A percentile compares a stretch with the other conserved stretches of the same genome.
phyloP scores from a whole-genome alignment of 2,888 invertebrate species.

The Eilema depressum region DNA sequence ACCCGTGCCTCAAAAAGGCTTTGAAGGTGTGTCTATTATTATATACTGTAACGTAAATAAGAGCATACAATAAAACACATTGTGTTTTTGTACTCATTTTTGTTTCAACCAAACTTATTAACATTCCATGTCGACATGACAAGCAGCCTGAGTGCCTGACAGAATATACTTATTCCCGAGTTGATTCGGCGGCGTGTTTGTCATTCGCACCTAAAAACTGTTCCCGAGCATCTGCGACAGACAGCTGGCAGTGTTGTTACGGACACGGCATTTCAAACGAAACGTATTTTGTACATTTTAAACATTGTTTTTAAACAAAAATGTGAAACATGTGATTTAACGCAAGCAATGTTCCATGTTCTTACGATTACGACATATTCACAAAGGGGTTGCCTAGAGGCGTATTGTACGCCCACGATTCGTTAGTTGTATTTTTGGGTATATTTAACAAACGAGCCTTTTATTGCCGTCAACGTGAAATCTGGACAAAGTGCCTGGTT shows the following conservation, averaged over 20 bases:
- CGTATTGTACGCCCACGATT: not conserved
- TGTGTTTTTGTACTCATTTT: not conserved
- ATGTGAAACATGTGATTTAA: not conserved
- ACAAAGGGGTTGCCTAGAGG: not conserved
- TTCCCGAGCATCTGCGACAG: not conserved
- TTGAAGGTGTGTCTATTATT: too few species aligned
- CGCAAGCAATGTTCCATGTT: not conserved
- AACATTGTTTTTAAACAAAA: not conserved
- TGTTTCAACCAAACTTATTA: not conserved
- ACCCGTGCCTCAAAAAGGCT: too few species aligned
- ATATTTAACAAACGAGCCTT: not conserved
- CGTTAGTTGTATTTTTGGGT: not conserved
- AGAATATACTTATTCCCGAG: not conserved
- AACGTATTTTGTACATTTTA: not conserved
- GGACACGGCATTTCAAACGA: conserved; percentile 4
- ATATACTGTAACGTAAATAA: too few species aligned
- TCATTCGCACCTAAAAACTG: conserved; percentile 4
- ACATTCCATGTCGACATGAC: not conserved
- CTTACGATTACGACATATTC: not conserved
- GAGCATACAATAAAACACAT: not conserved
- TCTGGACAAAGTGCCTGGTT: not conserved
- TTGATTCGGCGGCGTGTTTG: not conserved
- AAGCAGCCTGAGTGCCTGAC: too few species aligned
- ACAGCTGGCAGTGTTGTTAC: not conserved
- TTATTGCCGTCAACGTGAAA: not conserved